Conservation (phyloP, 37 sponge, comb jelly and placozoan genomes). For the Halisarca cf. caerulea region DNA sequence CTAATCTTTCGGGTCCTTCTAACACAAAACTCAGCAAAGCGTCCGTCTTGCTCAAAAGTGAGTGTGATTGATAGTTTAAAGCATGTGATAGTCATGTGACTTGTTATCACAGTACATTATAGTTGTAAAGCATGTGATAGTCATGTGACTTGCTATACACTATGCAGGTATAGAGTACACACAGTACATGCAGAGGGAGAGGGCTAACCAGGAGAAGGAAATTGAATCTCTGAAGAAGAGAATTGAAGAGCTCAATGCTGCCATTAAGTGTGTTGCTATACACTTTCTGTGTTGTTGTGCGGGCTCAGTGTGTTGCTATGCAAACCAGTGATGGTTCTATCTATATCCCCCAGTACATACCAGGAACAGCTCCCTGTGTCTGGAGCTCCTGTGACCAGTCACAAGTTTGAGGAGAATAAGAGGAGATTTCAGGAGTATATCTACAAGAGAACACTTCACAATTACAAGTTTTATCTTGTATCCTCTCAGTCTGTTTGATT, state of each 20-base stretch:
- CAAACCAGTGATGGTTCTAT: no score
- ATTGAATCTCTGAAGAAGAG: constrained; percentile 40
- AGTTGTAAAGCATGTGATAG: not conserved
- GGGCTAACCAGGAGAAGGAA: constrained; percentile 52
- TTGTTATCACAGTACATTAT: not conserved
- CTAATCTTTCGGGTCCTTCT: constrained; percentile 34
- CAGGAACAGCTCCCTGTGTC: constrained; percentile 87
- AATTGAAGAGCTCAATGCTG: constrained; percentile 59
- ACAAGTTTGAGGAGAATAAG: constrained; percentile 80
- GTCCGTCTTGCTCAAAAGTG: constrained; percentile 70
- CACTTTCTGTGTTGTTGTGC: not conserved
- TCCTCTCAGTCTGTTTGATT: constrained; percentile 28
- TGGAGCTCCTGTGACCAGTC: constrained; percentile 76
- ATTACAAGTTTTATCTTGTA: constrained; percentile 94
- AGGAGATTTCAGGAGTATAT: constrained; percentile 74
- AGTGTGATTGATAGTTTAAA: no score
- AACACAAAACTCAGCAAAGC: constrained; percentile 85
- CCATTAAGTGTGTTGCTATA: constrained; percentile 39
- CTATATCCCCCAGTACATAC: constrained; percentile 14
- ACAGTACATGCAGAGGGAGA: constrained; percentile 49
- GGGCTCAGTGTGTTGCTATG: not conserved
- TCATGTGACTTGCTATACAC: not conserved
- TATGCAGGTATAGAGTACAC: constrained; percentile 66
- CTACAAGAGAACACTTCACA: constrained; percentile 61
- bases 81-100: not conserved